Evolutionary conservation across 1,140 invertebrate genomes (phyloP), one percentile per base, ranked within the genome.

Genomic region (Mesaphorura yosii): DNA sequence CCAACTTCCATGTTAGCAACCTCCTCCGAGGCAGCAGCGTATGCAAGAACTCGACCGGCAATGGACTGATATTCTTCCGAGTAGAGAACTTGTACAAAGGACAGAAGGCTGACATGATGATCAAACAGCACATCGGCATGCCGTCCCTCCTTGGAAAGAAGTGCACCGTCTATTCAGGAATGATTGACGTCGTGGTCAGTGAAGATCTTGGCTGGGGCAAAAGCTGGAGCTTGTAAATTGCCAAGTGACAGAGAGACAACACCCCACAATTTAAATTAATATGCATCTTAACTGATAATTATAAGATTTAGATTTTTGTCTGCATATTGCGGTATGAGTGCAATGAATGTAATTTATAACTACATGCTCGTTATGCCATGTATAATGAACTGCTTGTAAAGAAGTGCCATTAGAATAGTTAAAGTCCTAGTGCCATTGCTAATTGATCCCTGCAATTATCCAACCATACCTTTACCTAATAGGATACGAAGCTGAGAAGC

Each of bases 71-170:
- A n/a, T n/a, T 25, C 46, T 69, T 69, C 53, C 53, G 57, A n/a
- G 60, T 66, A 5, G 59, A 66, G 27, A 61, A 64, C 26, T 57
- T 66, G 12, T 69, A 64, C 58, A 58, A 62, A 45, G 67, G 67
- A 26, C 66, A 68, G 52, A 66, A 64, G 49, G 67, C 67, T 22
- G 66, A 66, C 44, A 66, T 68, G 64, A 58, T 68, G 15, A 65
- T 67, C 22, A 66, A 68, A 41, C 50, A 58, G 31, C 57, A 62
- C 47, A 48, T 68, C 34, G 63, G 63, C 1, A 55, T 62, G 2
- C 44, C 60, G 7, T 42, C 38, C n/a, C 48, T 66, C 3, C 48
- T 66, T 14, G 65, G 63, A 34, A 34, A 60, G 26, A 59, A 62
- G 28, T 64, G 61, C 37, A 47, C 58, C 31, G 63, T 67, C 19